Evolutionary conservation across 1,140 invertebrate genomes (phyloP).

Genomic region (Hyphantria cunea): DNA sequence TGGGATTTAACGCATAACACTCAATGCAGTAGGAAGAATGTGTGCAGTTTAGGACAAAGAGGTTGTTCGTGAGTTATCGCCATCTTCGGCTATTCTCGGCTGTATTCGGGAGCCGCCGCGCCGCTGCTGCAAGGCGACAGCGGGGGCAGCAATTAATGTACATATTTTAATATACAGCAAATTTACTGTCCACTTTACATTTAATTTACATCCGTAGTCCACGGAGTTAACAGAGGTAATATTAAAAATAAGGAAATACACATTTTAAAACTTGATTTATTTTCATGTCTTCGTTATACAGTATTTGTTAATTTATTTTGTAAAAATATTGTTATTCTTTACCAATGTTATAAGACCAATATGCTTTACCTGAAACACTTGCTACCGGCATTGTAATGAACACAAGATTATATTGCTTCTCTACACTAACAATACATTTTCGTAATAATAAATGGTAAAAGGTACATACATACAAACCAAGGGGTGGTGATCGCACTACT

Average conservation of each 20-base stretch:
- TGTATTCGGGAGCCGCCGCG: too few species aligned
- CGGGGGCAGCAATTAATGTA: too few species aligned
- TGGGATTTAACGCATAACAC: too few species aligned
- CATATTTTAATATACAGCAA: too few species aligned
- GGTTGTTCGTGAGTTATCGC: too few species aligned
- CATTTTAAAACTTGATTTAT: constrained; percentile 53
- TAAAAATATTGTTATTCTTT: constrained; percentile 69
- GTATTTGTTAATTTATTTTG: constrained; percentile 64
- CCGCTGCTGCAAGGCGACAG: too few species aligned
- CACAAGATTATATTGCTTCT: constrained; percentile 27
- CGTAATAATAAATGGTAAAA: constrained; percentile 21
- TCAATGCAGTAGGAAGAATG: too few species aligned
- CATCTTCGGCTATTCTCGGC: too few species aligned
- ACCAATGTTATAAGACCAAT: constrained; percentile 46
- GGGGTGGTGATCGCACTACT: constrained; percentile 21
- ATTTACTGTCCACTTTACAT: too few species aligned
- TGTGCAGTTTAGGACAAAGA: too few species aligned
- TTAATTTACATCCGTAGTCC: too few species aligned
- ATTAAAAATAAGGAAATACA: constrained; percentile 24
- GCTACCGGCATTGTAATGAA: constrained; percentile 20
- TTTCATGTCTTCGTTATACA: constrained; percentile 55
- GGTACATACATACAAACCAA: constrained; percentile 20
- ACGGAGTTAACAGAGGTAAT: too few species aligned
- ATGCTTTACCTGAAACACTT: constrained; percentile 11
- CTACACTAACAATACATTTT: constrained; percentile 16